A percentile compares a stretch with the other conserved stretches of the same genome.
Conservation (phyloP, 2,797 vertebrate species). For the Alfaro cultratus region DNA sequence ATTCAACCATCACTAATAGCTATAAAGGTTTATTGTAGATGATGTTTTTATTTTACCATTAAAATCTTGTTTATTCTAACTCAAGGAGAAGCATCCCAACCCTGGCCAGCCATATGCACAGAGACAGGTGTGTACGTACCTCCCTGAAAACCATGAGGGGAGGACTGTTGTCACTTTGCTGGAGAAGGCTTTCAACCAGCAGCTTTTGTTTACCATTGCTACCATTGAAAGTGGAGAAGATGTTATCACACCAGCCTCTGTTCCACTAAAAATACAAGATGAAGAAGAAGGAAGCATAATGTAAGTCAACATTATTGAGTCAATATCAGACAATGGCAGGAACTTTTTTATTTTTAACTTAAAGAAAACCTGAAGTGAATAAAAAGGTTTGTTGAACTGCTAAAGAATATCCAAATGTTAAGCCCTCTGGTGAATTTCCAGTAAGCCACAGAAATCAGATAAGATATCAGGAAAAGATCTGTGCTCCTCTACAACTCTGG, state of each 20-base stretch:
- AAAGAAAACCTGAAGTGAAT: background rate
- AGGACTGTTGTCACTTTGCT: background rate
- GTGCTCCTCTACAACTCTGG: background rate
- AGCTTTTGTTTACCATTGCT: background rate
- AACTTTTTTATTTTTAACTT: background rate
- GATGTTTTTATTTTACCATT: background rate
- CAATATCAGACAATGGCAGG: background rate
- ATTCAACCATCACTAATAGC: background rate
- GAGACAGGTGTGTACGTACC: background rate
- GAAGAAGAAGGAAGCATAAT: background rate
- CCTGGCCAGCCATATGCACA: background rate
- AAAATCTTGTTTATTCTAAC: background rate
- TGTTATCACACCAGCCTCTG: constrained; percentile 1
- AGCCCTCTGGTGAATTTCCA: no score
- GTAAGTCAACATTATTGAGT: background rate
- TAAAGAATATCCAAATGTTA: background rate
- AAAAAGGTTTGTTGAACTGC: background rate
- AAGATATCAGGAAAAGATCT: background rate
- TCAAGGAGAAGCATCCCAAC: background rate
- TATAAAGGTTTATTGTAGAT: background rate
- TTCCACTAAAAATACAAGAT: background rate
- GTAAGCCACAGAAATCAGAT: background rate
- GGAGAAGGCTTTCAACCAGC: background rate
- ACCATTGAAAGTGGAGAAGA: background rate
- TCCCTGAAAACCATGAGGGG: background rate